A percentile compares a stretch with the other conserved stretches of the same genome.
Conservation (phyloP, 2,888 invertebrate species). For the Pseudococcus longispinus region DNA sequence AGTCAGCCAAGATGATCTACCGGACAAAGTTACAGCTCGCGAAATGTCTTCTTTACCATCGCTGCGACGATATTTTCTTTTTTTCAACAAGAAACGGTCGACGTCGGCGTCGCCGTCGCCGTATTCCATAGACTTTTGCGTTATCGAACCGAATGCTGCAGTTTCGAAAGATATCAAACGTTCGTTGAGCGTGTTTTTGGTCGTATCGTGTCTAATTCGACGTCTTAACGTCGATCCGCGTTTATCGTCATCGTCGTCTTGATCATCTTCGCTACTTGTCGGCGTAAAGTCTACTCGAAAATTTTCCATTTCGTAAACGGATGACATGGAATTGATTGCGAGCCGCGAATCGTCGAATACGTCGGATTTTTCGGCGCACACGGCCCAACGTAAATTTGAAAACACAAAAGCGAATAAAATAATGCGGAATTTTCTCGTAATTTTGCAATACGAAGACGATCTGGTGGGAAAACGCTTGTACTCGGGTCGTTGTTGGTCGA, state of each 20-base stretch:
- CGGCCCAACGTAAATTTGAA: conserved; percentile 31
- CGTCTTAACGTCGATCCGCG: neutral
- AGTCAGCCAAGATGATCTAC: neutral
- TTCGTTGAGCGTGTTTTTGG: conserved; percentile 31
- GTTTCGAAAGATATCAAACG: conserved; percentile 45
- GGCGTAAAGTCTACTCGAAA: neutral
- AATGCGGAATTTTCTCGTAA: neutral
- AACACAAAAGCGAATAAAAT: conserved; percentile 44
- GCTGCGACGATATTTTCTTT: conserved; percentile 13
- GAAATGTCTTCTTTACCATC: neutral
- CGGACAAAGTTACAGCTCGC: neutral
- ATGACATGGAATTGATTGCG: neutral
- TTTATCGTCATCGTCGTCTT: neutral
- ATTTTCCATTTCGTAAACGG: neutral
- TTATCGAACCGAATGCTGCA: neutral
- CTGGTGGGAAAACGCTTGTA: neutral
- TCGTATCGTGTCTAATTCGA: conserved; percentile 49
- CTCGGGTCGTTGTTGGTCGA: neutral
- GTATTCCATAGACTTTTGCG: neutral
- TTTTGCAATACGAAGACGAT: neutral
- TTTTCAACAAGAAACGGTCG: neutral
- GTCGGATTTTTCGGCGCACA: conserved; percentile 10
- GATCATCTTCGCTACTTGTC: neutral
- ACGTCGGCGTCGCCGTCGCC: neutral
- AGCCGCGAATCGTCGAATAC: conserved; percentile 5